Conservation (phyloP, 2,113 vertebrate species). For the Carassius carassius region DNA sequence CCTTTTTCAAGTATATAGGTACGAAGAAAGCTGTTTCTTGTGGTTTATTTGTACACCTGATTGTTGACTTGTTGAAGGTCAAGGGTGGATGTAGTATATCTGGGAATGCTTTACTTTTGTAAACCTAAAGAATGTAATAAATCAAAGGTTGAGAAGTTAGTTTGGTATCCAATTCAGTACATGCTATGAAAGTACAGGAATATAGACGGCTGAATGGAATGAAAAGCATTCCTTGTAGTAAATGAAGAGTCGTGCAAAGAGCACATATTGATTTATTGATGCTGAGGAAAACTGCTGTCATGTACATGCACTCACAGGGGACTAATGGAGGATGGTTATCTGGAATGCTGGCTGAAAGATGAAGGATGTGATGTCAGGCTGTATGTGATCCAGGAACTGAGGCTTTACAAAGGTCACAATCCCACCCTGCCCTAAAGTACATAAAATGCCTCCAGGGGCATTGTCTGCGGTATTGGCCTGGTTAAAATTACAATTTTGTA, state of each 20-base stretch:
- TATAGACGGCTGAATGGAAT: not conserved
- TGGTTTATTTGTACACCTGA: not conserved
- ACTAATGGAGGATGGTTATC: slow-evolving; percentile 22
- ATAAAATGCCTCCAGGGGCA: not conserved
- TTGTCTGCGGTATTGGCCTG: not conserved
- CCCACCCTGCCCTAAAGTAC: not conserved
- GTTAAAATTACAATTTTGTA: not conserved
- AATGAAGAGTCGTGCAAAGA: not conserved
- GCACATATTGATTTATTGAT: slow-evolving; percentile 37
- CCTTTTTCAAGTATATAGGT: not conserved
- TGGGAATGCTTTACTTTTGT: not conserved
- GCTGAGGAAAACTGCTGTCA: slow-evolving; percentile 32
- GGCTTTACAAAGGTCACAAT: slow-evolving; percentile 15
- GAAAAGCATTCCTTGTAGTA: slow-evolving; percentile 16
- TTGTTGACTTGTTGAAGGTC: not conserved
- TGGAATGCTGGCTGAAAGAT: slow-evolving; percentile 18
- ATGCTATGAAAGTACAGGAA: not conserved
- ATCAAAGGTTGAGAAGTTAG: not conserved
- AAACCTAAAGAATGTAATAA: not conserved
- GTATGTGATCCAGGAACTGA: not conserved
- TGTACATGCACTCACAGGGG: slow-evolving; percentile 27
- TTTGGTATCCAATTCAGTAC: not conserved
- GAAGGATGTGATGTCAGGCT: slow-evolving; percentile 14
- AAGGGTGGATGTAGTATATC: not conserved
- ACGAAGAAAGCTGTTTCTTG: not conserved